These are phyloP conservation scores for Chloropsis cyanopogon DNA, from an alignment of 2,113 vertebrate genomes.

Conservation along the genomic window DNA sequence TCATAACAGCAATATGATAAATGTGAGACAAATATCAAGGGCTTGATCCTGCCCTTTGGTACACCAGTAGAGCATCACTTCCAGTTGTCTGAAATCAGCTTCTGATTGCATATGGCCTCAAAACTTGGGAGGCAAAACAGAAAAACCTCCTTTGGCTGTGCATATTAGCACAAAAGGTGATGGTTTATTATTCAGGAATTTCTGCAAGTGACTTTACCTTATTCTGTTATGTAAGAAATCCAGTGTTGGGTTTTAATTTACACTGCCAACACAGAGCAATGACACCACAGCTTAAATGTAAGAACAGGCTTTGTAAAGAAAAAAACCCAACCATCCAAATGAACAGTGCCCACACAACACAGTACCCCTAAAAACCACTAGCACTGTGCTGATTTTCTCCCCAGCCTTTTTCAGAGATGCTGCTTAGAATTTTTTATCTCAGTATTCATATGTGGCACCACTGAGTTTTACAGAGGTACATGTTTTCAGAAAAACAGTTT, in stretches of 20 bases:
- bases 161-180: neutral
- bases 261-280: neutral
- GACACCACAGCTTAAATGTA: neutral
- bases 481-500: neutral
- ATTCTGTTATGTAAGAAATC: neutral
- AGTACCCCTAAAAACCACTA: neutral
- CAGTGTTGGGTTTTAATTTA: neutral
- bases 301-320: neutral
- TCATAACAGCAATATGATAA: neutral
- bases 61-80: neutral
- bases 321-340: neutral
- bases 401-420: neutral
- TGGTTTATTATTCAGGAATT: neutral
- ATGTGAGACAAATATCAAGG: neutral
- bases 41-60: neutral
- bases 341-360: neutral
- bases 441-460: fast-evolving
- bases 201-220: neutral
- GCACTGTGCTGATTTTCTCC: neutral
- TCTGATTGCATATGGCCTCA: neutral
- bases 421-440: neutral
- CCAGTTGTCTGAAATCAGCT: neutral
- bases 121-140: neutral
- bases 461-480: neutral
- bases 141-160: neutral